phyloP scores from a whole-genome alignment of 2,797 vertebrate species.

The Apogon talboti region DNA sequence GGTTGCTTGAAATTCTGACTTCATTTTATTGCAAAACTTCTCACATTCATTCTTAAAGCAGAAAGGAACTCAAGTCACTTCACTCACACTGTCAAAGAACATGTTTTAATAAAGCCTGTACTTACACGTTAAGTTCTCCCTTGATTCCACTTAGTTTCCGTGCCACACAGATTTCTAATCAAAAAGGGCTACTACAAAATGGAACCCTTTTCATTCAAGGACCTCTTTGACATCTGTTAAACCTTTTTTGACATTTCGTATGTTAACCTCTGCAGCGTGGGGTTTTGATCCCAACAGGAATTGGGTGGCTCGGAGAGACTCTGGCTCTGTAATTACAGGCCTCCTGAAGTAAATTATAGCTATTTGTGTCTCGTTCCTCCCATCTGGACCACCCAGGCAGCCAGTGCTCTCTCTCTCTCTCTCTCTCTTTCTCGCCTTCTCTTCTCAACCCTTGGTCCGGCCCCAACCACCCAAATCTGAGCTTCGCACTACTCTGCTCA shows the following conservation, averaged over 20 bases:
- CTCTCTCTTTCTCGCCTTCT: constrained; percentile 74
- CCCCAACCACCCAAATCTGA: constrained; percentile 74
- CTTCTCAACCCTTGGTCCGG: constrained; percentile 74
- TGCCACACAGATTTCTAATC: constrained; percentile 58
- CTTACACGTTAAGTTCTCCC: constrained; percentile 8
- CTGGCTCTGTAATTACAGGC: constrained; percentile 90
- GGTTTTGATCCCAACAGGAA: constrained; percentile 87
- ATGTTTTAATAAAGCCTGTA: constrained; percentile 9
- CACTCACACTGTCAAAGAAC: constrained; percentile 18
- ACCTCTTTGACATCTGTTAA: constrained; percentile 80
- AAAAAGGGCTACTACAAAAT: constrained; percentile 66
- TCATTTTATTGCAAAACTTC: constrained; percentile 15
- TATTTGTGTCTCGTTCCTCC: constrained; percentile 92
- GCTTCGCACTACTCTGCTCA: constrained; percentile 46
- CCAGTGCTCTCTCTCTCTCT: constrained; percentile 66
- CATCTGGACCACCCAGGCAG: constrained; percentile 92
- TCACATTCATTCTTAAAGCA: constrained; percentile 11
- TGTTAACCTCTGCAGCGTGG: constrained; percentile 79
- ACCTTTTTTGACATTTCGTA: constrained; percentile 81
- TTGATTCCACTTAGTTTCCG: constrained; percentile 22
- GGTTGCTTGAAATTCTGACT: constrained; percentile 8
- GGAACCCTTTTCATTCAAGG: constrained; percentile 59
- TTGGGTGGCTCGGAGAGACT: constrained; percentile 86
- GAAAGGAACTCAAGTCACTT: constrained; percentile 7
- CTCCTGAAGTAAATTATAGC: constrained; percentile 92